These are phyloP conservation scores for Anas capensis DNA, from an alignment of 2,797 vertebrate species.

Conservation along the genomic window DNA sequence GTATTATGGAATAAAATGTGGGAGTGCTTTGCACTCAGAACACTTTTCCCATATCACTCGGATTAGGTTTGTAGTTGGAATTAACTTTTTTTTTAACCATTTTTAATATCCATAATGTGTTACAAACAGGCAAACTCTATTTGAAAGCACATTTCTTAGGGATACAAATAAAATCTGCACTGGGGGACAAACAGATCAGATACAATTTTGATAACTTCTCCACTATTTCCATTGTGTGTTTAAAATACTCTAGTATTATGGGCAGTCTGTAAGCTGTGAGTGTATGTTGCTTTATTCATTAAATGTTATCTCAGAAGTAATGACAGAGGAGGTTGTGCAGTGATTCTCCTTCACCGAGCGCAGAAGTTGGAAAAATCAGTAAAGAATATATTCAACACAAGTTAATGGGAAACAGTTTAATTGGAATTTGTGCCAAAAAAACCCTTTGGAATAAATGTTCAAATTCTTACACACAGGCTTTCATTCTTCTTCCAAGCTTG, in stretches of 20 bases:
- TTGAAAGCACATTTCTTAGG: not conserved
- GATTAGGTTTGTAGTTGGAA: not conserved
- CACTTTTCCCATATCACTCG: not conserved
- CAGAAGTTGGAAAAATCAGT: not conserved
- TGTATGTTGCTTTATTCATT: not conserved
- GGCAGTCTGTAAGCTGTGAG: not conserved
- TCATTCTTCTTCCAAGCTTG: not conserved
- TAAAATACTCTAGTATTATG: not conserved
- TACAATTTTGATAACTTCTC: not conserved
- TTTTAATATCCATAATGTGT: not conserved
- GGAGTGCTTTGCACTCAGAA: not conserved
- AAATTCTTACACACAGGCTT: not conserved
- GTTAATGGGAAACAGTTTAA: conserved; percentile 1
- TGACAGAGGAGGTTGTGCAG: not conserved
- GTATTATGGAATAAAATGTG: not conserved
- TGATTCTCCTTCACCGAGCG: not conserved
- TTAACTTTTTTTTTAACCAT: not conserved
- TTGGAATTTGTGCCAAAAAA: not conserved
- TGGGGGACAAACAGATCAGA: not conserved
- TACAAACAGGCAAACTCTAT: not conserved
- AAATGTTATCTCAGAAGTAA: accelerated
- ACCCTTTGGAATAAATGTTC: not conserved
- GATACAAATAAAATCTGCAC: not conserved
- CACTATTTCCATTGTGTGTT: not conserved
- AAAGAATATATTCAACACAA: not conserved